Percentiles rank a stretch among this genome's conserved stretches.
phyloP scores from a whole-genome alignment of 2,113 vertebrate species.

The Scomber scombrus region DNA sequence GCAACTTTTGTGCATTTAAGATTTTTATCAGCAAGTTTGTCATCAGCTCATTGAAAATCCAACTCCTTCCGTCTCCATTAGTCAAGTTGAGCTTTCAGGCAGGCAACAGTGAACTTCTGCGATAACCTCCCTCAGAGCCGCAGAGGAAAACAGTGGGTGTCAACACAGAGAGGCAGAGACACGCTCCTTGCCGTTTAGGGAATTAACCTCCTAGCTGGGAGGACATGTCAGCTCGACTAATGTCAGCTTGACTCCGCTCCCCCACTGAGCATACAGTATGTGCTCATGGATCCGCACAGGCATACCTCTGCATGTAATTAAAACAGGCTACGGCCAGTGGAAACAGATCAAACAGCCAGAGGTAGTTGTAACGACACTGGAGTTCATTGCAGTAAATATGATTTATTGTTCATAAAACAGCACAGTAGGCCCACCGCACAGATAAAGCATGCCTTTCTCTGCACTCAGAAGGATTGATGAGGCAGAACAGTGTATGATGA shows the following conservation, averaged over 20 bases:
- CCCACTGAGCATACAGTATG: slow-evolving; percentile 56
- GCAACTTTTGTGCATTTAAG: not conserved
- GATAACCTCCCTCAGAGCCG: slow-evolving; percentile 70
- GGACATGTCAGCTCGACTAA: slow-evolving; percentile 77
- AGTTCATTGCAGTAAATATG: slow-evolving; percentile 36
- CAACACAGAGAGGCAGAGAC: slow-evolving; percentile 51
- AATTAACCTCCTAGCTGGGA: slow-evolving; percentile 75
- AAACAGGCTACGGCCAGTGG: slow-evolving; percentile 13
- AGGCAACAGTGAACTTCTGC: slow-evolving; percentile 45
- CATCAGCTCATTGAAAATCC: slow-evolving; percentile 34
- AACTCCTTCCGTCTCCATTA: slow-evolving; percentile 47
- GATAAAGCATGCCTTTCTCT: not conserved
- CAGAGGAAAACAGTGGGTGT: slow-evolving; percentile 68
- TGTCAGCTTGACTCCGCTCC: slow-evolving; percentile 73
- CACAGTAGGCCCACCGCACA: not conserved
- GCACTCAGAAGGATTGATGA: slow-evolving; percentile 14
- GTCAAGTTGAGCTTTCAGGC: slow-evolving; percentile 56
- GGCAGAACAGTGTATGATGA: not conserved
- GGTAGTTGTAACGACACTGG: slow-evolving; percentile 1
- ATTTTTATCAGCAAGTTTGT: slow-evolving; percentile 31
- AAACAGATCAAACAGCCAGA: slow-evolving; percentile 32
- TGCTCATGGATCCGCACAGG: slow-evolving; percentile 32
- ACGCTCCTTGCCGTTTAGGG: slow-evolving; percentile 74
- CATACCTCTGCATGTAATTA: slow-evolving; percentile 61
- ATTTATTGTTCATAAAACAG: slow-evolving; percentile 57